Evolutionary conservation across 2,797 vertebrate genomes (phyloP).

Genomic region (Poeciliopsis infans): DNA sequence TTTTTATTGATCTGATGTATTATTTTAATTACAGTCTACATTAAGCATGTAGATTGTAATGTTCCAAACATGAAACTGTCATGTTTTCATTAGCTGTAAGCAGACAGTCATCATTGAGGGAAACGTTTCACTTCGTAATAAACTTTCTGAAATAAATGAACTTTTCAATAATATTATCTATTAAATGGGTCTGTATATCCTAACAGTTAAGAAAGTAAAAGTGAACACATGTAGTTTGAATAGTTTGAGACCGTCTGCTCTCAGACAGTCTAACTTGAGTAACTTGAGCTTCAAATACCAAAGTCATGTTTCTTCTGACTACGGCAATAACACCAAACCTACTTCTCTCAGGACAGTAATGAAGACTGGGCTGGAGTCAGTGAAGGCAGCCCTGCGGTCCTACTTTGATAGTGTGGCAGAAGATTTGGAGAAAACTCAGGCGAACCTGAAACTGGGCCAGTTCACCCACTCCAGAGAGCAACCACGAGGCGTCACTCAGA

Average conservation of each 20-base stretch:
- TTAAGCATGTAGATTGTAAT: too few relatives aligned
- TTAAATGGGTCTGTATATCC: too few relatives aligned
- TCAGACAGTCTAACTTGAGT: too few relatives aligned
- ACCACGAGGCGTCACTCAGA: slow-evolving; percentile 90
- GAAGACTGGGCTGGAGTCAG: slow-evolving; percentile 93
- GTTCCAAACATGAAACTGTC: too few relatives aligned
- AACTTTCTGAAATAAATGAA: too few relatives aligned
- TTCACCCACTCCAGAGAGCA: slow-evolving; percentile 92
- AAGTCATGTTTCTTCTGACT: too few relatives aligned
- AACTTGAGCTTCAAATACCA: neutral
- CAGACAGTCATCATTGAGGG: too few relatives aligned
- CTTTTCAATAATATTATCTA: too few relatives aligned
- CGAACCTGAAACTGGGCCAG: slow-evolving; percentile 93
- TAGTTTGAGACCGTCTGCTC: neutral
- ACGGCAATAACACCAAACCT: neutral
- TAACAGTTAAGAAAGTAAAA: neutral
- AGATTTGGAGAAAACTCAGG: slow-evolving; percentile 92
- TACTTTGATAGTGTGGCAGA: slow-evolving; percentile 92
- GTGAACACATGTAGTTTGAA: neutral
- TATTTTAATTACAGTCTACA: too few relatives aligned
- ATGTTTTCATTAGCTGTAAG: too few relatives aligned
- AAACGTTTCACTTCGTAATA: too few relatives aligned
- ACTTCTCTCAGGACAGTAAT: slow-evolving; percentile 87
- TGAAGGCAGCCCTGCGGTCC: slow-evolving; percentile 87
- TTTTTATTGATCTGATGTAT: too few relatives aligned